Percentiles rank a stretch among this genome's conserved stretches.
These are phyloP conservation scores for Caenorhabditis latens DNA, from an alignment of 1,140 invertebrate genomes.

Conservation along the genomic window DNA sequence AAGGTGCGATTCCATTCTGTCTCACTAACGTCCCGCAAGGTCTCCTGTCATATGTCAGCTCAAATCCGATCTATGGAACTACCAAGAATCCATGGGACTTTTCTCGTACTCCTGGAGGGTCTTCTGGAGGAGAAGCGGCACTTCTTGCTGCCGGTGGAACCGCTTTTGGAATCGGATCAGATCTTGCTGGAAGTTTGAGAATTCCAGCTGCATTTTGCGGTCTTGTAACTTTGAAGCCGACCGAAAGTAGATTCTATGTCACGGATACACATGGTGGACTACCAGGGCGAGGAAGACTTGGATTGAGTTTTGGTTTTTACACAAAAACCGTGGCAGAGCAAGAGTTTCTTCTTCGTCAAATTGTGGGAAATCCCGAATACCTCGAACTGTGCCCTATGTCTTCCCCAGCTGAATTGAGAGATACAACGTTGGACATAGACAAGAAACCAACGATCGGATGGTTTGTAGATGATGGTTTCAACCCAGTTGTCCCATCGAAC, in stretches of 20 bases:
- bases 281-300: constrained; percentile 72
- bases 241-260: constrained; percentile 68
- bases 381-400: constrained; percentile 27
- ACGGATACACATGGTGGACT: constrained; percentile 67
- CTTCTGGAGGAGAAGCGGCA: constrained; percentile 78
- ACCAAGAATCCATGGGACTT: constrained; percentile 72
- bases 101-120: constrained; percentile 75
- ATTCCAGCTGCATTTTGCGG: constrained; percentile 79
- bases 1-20: constrained; percentile 79
- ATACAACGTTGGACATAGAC: constrained; percentile 33
- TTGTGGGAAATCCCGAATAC: constrained; percentile 46
- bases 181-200: constrained; percentile 79
- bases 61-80: constrained; percentile 77
- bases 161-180: constrained; percentile 77
- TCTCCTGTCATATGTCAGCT: constrained; percentile 77
- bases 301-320: constrained; percentile 72
- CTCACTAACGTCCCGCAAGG: constrained; percentile 80
- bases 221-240: constrained; percentile 79
- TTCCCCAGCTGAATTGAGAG: not conserved
- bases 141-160: constrained; percentile 78
- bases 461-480: constrained; percentile 73
- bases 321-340: constrained; percentile 72
- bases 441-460: constrained; percentile 72
- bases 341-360: constrained; percentile 63
- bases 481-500: constrained; percentile 73